Conservation (phyloP, 1,140 invertebrate species). For the Atta texana region DNA sequence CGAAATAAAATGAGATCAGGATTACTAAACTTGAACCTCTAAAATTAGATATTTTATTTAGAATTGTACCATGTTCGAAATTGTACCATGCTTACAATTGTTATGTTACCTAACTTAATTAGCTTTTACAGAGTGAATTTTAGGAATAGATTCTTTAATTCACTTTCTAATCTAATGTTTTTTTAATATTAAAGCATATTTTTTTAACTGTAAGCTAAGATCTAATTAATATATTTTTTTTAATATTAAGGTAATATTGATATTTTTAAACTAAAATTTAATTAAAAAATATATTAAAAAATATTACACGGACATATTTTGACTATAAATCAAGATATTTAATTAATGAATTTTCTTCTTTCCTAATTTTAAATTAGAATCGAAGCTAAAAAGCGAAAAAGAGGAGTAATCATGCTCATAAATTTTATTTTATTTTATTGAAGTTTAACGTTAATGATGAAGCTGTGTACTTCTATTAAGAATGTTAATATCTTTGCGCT, state of each 20-base stretch:
- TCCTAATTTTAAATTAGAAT: background rate
- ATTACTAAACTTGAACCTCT: too few relatives aligned
- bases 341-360: background rate
- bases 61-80: too few relatives aligned
- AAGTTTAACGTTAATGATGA: background rate
- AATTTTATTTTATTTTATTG: background rate
- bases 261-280: too few relatives aligned
- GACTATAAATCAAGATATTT: background rate
- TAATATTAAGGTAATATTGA: too few relatives aligned
- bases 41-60: too few relatives aligned
- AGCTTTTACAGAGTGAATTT: background rate
- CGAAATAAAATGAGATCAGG: too few relatives aligned
- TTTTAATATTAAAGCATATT: too few relatives aligned
- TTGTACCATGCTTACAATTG: too few relatives aligned
- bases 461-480: background rate
- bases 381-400: background rate
- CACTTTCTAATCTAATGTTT: background rate
- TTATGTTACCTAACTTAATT: too few relatives aligned
- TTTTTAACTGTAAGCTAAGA: too few relatives aligned
- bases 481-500: background rate
- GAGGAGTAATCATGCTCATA: background rate
- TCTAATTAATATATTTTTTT: too few relatives aligned
- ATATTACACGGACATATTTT: background rate
- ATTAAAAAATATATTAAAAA: background rate
- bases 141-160: background rate